These are phyloP conservation scores for Bembecia ichneumoniformis DNA, from an alignment of 2,888 invertebrate species.

Conservation along the genomic window DNA sequence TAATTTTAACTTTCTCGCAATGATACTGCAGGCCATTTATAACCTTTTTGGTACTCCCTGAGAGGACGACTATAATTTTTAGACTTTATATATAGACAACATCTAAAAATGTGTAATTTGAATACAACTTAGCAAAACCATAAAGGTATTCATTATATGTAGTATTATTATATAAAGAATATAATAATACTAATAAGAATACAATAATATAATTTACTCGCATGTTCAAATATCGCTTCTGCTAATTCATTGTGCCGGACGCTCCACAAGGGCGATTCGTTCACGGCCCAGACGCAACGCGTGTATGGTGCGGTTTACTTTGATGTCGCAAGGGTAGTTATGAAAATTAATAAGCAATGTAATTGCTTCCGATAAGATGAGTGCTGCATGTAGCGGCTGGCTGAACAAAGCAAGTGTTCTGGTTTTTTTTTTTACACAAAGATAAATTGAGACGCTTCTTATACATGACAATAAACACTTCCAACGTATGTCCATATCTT, in stretches of 20 bases:
- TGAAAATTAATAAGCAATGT: constrained; percentile 69
- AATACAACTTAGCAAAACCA: background rate
- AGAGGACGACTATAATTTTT: too few relatives aligned
- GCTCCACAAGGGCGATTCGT: constrained; percentile 24
- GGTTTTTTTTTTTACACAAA: constrained; percentile 20
- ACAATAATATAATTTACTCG: background rate
- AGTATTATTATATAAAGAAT: background rate
- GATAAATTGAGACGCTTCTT: constrained; percentile 23
- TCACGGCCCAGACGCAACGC: constrained; percentile 25
- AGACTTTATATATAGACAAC: background rate
- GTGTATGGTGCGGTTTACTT: constrained; percentile 50
- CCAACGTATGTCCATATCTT: constrained; percentile 1
- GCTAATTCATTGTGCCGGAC: constrained; percentile 21
- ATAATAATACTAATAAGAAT: too few relatives aligned
- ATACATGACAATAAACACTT: constrained; percentile 29
- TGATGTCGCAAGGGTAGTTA: constrained; percentile 67
- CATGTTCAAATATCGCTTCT: constrained; percentile 1
- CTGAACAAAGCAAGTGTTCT: too few relatives aligned
- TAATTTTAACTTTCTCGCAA: too few relatives aligned
- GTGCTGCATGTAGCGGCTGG: constrained; percentile 18
- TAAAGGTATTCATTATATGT: background rate
- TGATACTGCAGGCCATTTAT: too few relatives aligned
- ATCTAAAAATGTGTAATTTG: background rate
- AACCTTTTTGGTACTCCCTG: too few relatives aligned
- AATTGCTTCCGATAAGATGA: constrained; percentile 67